Conservation (phyloP, 2,888 invertebrate genomes). For the Zygogramma bicolorata region DNA sequence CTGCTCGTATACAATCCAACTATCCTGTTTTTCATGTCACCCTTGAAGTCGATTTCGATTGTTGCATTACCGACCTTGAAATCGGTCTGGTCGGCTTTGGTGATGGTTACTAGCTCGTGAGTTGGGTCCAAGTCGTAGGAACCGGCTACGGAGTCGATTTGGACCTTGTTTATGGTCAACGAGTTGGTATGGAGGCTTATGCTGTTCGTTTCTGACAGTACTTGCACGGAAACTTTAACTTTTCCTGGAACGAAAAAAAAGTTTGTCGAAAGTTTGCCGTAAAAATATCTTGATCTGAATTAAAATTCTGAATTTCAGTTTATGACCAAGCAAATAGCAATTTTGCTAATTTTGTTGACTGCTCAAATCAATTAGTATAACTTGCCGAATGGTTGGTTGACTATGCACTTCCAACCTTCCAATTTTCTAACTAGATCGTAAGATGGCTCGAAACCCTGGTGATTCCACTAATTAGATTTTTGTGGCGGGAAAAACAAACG, state of each 20-base stretch:
- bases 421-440: too few relatives aligned
- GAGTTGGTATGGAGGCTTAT: slow-evolving; percentile 75
- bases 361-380: too few relatives aligned
- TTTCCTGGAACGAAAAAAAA: slow-evolving; percentile 47
- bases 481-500: too few relatives aligned
- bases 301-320: too few relatives aligned
- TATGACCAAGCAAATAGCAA: too few relatives aligned
- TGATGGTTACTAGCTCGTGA: slow-evolving; percentile 57
- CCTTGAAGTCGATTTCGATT: slow-evolving; percentile 73
- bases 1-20: slow-evolving; percentile 81
- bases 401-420: too few relatives aligned
- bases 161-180: slow-evolving; percentile 68
- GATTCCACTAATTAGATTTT: too few relatives aligned
- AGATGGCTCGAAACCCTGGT: too few relatives aligned
- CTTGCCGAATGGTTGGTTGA: too few relatives aligned
- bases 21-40: slow-evolving; percentile 75
- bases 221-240: slow-evolving; percentile 68
- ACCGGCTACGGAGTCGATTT: slow-evolving; percentile 51
- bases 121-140: slow-evolving; percentile 48
- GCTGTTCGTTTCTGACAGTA: slow-evolving; percentile 65
- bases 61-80: slow-evolving; percentile 64
- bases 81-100: slow-evolving; percentile 39
- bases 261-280: not conserved
- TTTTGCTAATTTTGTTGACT: too few relatives aligned
- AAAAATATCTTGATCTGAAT: too few relatives aligned